Conservation (phyloP, 2,113 vertebrate genomes). For the Pedetes capensis region DNA sequence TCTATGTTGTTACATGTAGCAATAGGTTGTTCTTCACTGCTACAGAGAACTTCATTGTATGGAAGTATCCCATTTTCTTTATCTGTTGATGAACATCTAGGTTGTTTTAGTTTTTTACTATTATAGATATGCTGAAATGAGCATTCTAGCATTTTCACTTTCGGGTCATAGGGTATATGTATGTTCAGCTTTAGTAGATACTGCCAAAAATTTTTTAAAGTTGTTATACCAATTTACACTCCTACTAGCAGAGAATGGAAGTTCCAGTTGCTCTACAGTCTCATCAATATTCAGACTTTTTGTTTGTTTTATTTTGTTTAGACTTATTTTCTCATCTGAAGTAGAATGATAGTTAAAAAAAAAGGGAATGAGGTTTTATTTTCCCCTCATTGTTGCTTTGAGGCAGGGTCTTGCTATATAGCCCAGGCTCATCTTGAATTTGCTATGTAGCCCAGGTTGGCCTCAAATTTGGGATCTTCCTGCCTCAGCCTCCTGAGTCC, state of each 20-base stretch:
- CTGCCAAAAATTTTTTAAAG: neutral
- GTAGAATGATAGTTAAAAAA: neutral
- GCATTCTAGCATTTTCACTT: neutral
- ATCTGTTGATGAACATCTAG: neutral
- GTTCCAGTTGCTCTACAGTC: neutral
- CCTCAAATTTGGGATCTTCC: neutral
- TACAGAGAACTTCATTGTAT: neutral
- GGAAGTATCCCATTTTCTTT: conserved; percentile 17
- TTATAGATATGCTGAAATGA: neutral
- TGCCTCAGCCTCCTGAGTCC: neutral
- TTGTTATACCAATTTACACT: conserved; percentile 2
- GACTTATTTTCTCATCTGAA: conserved; percentile 12
- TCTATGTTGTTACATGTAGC: neutral
- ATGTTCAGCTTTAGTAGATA: neutral
- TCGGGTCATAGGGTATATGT: neutral
- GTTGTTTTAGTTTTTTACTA: neutral
- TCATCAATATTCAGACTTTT: neutral
- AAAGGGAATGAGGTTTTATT: neutral
- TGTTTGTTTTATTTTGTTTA: neutral
- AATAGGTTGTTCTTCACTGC: neutral
- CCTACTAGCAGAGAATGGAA: neutral
- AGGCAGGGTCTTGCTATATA: neutral
- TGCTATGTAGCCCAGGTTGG: neutral
- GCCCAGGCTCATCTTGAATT: neutral
- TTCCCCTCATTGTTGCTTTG: neutral